Base-by-base conservation (phyloP, 2,888 invertebrate genomes). In the Dicyrtomina minuta region DNA sequence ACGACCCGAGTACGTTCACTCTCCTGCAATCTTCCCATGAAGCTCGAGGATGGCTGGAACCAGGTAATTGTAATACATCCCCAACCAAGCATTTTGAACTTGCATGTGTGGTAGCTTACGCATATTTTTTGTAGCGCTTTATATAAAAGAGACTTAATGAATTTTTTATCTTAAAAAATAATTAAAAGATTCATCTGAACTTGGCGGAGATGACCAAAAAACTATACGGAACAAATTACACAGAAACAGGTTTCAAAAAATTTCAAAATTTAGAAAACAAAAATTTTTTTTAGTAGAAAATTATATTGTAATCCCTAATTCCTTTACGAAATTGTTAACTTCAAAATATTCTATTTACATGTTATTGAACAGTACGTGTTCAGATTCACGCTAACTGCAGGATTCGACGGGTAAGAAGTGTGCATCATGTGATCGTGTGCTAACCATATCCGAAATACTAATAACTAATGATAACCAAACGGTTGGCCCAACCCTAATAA, bases 1-100 rank as follows among this genome's bases (percentile, higher is more conserved):
- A 44, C 20, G 1, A 51, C 68, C 2, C 39, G 66, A 20, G 62
- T 69, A 1, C 69, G 72, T 26, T 69, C 75, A 3, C 70, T 70
- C 6, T 61, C 66, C 5, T 59, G 55, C 33, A 66, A 43, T n/a
- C 49, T 77, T 15, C 74, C 77, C 3, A 46, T 77, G 56, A 61
- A 70, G 20, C 43, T 78, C 22, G 75, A 77, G 26, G 73, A 76
- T 26, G 78, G 78, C 1, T 78, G 78, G 78, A 76, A 78, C 65
- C 69, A 69, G 27, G 70, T 70, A 27, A 64, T 13, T 22, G n/a
- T n/a, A n/a, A n/a, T n/a, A n/a, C n/a, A n/a, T n/a, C n/a, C 15
- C 8, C 10, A 13, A n/a, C 10, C 8, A 17, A 51, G 10, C 51
- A 51, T 51, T 51, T 51, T 51, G 13, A 43, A 43, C 8, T 43